A percentile compares a stretch with the other conserved stretches of the same genome.
Conservation (phyloP, 2,113 vertebrate genomes). For the Chloropsis cyanopogon region DNA sequence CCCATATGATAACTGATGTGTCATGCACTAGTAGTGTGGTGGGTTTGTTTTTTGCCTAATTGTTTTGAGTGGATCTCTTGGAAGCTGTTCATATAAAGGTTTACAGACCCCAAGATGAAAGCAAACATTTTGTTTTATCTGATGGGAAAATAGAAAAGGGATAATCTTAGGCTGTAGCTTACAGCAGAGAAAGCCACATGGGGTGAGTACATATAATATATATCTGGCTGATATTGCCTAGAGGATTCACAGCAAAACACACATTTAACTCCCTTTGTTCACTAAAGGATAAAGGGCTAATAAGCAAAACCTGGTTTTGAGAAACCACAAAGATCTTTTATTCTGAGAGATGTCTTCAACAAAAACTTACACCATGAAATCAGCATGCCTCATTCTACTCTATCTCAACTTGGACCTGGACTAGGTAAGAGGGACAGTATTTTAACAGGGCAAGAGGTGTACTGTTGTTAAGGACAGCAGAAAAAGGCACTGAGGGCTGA, state of each 20-base stretch:
- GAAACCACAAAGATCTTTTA: background rate
- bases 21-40: background rate
- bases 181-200: background rate
- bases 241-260: background rate
- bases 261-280: background rate
- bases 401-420: background rate
- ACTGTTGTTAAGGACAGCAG: background rate
- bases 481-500: background rate
- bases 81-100: background rate
- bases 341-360: background rate
- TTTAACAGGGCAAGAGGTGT: background rate
- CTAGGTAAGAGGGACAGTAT: background rate
- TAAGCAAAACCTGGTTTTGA: background rate
- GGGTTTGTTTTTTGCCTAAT: background rate
- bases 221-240: background rate
- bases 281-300: background rate
- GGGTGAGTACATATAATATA: background rate
- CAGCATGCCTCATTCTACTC: background rate
- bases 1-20: background rate
- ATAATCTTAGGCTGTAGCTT: background rate
- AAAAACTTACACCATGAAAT: background rate
- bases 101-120: background rate
- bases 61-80: background rate
- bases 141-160: background rate
- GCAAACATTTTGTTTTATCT: background rate